phyloP scores from a whole-genome alignment of 53 echinoderm and acorn worm genomes.

The Echinometra lucunter region DNA sequence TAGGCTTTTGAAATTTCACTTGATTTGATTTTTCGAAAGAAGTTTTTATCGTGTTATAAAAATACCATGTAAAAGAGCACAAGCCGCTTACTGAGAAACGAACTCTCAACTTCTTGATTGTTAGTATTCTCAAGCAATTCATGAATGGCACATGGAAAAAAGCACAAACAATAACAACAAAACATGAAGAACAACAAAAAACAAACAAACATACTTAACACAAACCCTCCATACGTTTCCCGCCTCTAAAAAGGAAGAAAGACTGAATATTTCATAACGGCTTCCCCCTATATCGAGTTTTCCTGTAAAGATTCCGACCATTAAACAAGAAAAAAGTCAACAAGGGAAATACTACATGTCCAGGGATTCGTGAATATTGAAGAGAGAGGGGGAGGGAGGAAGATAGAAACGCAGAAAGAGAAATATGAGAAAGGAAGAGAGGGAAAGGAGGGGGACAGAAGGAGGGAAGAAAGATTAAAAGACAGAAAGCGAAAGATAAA shows the following conservation, averaged over 20 bases:
- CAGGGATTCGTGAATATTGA: not conserved
- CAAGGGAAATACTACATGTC: not conserved
- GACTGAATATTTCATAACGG: not conserved
- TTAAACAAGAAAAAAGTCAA: not conserved
- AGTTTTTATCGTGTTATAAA: too few species aligned
- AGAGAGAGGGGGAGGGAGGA: not conserved
- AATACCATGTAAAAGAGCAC: too few species aligned
- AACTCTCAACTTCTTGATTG: too few species aligned
- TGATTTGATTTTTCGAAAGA: too few species aligned
- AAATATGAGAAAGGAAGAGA: not conserved
- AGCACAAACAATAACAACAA: too few species aligned
- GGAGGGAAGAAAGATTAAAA: slow-evolving; percentile 5
- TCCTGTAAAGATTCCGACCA: not conserved
- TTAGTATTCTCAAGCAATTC: too few species aligned
- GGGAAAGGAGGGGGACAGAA: too few species aligned
- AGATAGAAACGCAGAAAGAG: not conserved
- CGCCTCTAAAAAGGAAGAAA: not conserved
- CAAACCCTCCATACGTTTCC: not conserved
- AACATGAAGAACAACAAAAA: too few species aligned
- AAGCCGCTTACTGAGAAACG: too few species aligned
- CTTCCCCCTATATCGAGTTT: not conserved
- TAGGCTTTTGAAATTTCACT: too few species aligned
- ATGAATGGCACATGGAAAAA: too few species aligned
- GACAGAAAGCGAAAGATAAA: slow-evolving; percentile 4
- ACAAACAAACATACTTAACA: too few species aligned